phyloP scores from a whole-genome alignment of 1,140 invertebrate genomes.

The Sogatella furcifera region DNA sequence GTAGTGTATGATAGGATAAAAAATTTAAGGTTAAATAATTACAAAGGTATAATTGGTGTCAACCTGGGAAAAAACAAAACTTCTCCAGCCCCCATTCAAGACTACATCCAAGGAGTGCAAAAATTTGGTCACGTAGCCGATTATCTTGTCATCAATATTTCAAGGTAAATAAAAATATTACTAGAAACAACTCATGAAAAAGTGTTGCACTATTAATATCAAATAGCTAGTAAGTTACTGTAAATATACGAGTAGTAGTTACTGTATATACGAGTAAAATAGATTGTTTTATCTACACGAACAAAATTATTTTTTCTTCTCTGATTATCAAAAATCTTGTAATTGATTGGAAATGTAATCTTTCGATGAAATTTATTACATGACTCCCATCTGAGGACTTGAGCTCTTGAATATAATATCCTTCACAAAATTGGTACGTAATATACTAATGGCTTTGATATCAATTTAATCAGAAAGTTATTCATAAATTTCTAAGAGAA shows the following conservation, averaged over 20 bases:
- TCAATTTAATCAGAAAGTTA: too few species aligned
- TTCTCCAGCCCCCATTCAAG: constrained; percentile 56
- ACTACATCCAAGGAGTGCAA: constrained; percentile 72
- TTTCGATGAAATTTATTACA: too few species aligned
- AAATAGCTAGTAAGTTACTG: too few species aligned
- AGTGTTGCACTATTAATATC: too few species aligned
- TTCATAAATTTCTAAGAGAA: too few species aligned
- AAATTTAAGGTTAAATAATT: constrained; percentile 38
- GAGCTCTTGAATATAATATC: background rate
- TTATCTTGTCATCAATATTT: constrained; percentile 85
- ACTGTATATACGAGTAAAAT: too few species aligned
- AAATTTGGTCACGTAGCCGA: constrained; percentile 66
- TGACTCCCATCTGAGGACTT: background rate
- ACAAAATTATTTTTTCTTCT: constrained; percentile 4
- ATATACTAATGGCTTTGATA: too few species aligned
- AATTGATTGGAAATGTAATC: too few species aligned
- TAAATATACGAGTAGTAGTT: too few species aligned
- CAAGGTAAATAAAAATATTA: constrained; percentile 40
- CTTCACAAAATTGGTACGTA: background rate
- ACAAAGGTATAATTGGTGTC: constrained; percentile 61
- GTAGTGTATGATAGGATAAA: constrained; percentile 52
- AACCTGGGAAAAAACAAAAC: constrained; percentile 95
- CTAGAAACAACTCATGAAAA: too few species aligned
- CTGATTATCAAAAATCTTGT: background rate
- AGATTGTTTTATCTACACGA: too few species aligned